Conservation (phyloP, 2,797 vertebrate species). For the Threskiornis aethiopicus region DNA sequence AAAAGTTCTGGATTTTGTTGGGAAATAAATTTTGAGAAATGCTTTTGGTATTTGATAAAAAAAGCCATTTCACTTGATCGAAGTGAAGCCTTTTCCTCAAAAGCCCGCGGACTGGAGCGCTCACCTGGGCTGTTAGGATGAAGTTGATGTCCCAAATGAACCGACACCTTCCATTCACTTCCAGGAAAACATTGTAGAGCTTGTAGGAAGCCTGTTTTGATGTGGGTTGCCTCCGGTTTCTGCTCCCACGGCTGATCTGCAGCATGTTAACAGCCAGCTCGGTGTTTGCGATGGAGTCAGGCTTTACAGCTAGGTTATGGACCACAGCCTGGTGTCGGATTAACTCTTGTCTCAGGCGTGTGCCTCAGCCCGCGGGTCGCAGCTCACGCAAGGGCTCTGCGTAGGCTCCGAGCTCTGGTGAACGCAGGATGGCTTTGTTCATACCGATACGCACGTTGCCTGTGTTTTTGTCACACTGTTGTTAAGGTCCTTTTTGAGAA, state of each 20-base stretch:
- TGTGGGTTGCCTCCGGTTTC: neutral
- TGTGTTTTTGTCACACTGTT: neutral
- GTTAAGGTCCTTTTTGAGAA: neutral
- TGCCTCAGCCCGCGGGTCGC: neutral
- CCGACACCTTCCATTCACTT: neutral
- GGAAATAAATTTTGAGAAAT: neutral
- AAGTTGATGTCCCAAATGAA: neutral
- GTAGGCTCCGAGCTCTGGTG: neutral
- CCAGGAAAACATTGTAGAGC: rapidly evolving
- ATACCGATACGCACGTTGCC: rapidly evolving
- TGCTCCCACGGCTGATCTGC: neutral
- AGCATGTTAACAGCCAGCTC: neutral
- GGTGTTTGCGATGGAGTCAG: neutral
- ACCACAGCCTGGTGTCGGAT: rapidly evolving
- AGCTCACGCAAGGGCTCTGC: rapidly evolving
- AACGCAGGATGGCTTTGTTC: neutral
- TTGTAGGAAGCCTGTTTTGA: neutral
- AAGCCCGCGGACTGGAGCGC: neutral
- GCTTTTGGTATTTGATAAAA: neutral
- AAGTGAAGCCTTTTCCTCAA: neutral
- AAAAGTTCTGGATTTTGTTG: neutral
- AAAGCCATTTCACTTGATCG: neutral
- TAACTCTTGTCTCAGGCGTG: neutral
- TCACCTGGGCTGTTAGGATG: neutral
- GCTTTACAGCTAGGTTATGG: neutral